phyloP scores from a whole-genome alignment of 2,888 invertebrate species.

The Anagyrus pseudococci region DNA sequence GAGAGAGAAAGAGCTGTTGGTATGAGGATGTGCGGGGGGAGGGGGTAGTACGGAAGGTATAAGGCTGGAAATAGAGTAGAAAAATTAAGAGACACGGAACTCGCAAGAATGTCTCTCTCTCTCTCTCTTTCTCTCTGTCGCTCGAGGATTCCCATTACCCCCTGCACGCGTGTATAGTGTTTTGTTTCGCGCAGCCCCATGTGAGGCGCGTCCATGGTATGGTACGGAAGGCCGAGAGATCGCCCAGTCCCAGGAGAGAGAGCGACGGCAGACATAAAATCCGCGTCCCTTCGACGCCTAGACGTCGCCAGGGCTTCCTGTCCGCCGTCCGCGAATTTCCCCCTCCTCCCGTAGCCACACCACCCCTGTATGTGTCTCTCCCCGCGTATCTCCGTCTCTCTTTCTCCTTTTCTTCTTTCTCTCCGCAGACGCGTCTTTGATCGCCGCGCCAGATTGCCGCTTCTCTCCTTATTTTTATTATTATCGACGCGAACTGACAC shows the following conservation, averaged over 20 bases:
- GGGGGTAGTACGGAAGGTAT: neutral
- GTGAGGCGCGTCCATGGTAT: neutral
- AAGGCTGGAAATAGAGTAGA: constrained; percentile 8
- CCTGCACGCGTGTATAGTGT: constrained; percentile 44
- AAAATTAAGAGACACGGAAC: constrained; percentile 24
- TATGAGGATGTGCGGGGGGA: no score
- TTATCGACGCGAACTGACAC: constrained; percentile 35
- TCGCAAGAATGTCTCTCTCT: constrained; percentile 27
- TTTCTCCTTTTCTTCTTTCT: no score
- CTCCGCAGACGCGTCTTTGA: constrained; percentile 39
- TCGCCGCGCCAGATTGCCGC: constrained; percentile 46
- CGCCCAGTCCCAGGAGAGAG: constrained; percentile 8
- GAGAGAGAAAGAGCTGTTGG: no score
- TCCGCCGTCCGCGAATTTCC: neutral
- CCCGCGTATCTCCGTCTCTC: neutral
- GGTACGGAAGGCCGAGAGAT: constrained; percentile 39
- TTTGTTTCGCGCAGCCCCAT: constrained; percentile 55
- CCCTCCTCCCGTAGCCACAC: neutral
- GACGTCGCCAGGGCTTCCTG: constrained; percentile 51
- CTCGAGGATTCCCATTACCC: constrained; percentile 46
- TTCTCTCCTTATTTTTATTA: constrained; percentile 43
- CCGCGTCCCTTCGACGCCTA: constrained; percentile 53
- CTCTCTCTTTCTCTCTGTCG: no score
- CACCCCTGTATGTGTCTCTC: neutral
- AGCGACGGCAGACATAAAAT: constrained; percentile 8